phyloP scores from a whole-genome alignment of 37 sponge, comb jelly and placozoan species.

The Petrosia ficiformis region DNA sequence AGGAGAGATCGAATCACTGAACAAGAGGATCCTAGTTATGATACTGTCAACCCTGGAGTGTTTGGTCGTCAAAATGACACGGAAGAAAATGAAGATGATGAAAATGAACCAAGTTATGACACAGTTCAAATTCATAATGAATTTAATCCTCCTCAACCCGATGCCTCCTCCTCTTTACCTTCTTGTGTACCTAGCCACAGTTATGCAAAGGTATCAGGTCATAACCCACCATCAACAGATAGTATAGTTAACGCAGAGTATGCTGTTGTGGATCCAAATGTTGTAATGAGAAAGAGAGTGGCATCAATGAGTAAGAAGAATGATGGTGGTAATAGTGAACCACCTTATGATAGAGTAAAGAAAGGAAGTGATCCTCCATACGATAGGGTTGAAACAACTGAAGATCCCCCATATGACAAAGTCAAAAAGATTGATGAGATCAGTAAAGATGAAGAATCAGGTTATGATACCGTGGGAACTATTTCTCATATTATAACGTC shows the following conservation, averaged over 20 bases:
- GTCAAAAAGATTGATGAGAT: too few relatives aligned
- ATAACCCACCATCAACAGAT: background rate
- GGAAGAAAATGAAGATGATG: constrained; percentile 4
- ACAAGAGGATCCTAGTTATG: constrained; percentile 1
- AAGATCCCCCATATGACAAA: background rate
- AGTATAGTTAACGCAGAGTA: constrained; percentile 51
- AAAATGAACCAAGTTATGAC: constrained; percentile 66
- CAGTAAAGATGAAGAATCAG: background rate
- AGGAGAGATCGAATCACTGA: background rate
- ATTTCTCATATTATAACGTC: background rate
- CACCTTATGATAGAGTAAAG: background rate
- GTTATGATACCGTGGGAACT: background rate
- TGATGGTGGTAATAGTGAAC: background rate
- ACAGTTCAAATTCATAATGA: constrained; percentile 50
- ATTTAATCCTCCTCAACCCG: background rate
- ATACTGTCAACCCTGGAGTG: too few relatives aligned
- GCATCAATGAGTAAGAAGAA: constrained; percentile 28
- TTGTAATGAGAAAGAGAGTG: constrained; percentile 56
- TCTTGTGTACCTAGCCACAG: background rate
- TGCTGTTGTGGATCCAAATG: constrained; percentile 48
- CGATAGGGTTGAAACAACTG: background rate
- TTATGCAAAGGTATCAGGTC: background rate
- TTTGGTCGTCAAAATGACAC: background rate
- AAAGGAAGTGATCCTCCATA: background rate
- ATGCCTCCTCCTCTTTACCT: background rate